Evolutionary conservation across 1,140 invertebrate genomes (phyloP), one percentile per base, ranked within the genome.

Genomic region (Drosophila miranda): DNA sequence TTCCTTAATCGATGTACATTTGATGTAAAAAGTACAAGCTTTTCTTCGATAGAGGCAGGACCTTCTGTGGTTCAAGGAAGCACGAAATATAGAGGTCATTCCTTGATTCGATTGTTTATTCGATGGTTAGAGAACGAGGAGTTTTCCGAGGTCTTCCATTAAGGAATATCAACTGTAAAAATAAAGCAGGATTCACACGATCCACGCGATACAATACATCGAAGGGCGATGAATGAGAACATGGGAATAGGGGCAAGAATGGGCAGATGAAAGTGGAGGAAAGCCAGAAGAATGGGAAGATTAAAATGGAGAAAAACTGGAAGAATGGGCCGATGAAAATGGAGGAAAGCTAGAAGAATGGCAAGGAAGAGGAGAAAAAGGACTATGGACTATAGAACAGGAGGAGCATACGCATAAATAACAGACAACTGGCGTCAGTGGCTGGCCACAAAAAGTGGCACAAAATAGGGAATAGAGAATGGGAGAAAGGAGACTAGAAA

Each of bases 121-220:
- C 23, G 2, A 4, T 3, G 14, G 30, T 23, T 26, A 26, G 28
- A 14, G 26, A 50, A 2, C 4, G 5, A 0, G 2, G 7, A 11
- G 4, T 1, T 9, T 50, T 11, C 30, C 2, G 11, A 2, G 14
- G 14, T 3, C 8, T 16, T 19, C 6, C 34, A 64, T 70, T 61
- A 57, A 62, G 60, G 69, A 75, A 55, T 84, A 75, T 73, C 80
- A 83, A 72, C 79, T 83, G 60, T 61, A 57, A 69, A 72, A 78
- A 75, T 49, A 75, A 63, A 43, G 49, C 61, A 62, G 50, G 52
- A 51, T 64, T 82, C 79, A 64, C 80, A 76, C 66, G 59, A 51
- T 64, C 78, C 79, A 64, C 80, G 70, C 62, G 59, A 68, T 64
- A 41, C 53, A 34, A 49, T 42, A 56, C 55, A 69, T 53, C 45